A percentile compares a stretch with the other conserved stretches of the same genome.
Conservation (phyloP, 2,888 invertebrate species). For the Scaptomyza flava region DNA sequence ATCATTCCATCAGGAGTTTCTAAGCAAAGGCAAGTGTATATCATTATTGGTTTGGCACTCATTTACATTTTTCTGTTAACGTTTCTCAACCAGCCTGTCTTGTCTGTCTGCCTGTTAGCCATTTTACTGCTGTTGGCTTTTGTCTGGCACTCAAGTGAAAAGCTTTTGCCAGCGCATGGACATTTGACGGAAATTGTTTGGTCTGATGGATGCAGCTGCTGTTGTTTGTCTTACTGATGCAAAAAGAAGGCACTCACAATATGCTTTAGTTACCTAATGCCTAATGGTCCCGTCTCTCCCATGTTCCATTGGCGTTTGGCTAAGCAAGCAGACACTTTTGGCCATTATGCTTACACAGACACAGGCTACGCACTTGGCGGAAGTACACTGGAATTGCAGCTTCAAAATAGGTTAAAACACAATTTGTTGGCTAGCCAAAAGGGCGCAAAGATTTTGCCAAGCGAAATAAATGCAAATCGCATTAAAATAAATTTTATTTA, state of each 20-base stretch:
- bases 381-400: constrained; percentile 52
- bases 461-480: constrained; percentile 77
- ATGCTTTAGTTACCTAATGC: constrained; percentile 35
- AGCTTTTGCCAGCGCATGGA: constrained; percentile 78
- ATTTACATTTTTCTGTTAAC: constrained; percentile 5
- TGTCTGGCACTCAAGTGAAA: constrained; percentile 79
- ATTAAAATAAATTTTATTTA: constrained; percentile 73
- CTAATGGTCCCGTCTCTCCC: constrained; percentile 61
- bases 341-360: constrained; percentile 50
- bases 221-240: constrained; percentile 15
- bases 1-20: neutral
- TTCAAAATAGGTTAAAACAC: constrained; percentile 63
- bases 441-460: constrained; percentile 34
- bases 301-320: constrained; percentile 35
- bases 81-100: constrained; percentile 21
- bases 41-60: neutral
- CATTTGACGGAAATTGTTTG: constrained; percentile 80
- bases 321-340: constrained; percentile 70
- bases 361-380: constrained; percentile 50
- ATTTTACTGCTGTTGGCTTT: constrained; percentile 54
- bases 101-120: constrained; percentile 26
- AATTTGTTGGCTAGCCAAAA: constrained; percentile 38
- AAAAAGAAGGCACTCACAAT: constrained; percentile 2
- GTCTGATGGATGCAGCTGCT: constrained; percentile 75
- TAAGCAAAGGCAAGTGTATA: constrained; percentile 19